These are phyloP conservation scores for Arge pagana DNA, from an alignment of 2,888 invertebrate genomes.

Conservation along the genomic window DNA sequence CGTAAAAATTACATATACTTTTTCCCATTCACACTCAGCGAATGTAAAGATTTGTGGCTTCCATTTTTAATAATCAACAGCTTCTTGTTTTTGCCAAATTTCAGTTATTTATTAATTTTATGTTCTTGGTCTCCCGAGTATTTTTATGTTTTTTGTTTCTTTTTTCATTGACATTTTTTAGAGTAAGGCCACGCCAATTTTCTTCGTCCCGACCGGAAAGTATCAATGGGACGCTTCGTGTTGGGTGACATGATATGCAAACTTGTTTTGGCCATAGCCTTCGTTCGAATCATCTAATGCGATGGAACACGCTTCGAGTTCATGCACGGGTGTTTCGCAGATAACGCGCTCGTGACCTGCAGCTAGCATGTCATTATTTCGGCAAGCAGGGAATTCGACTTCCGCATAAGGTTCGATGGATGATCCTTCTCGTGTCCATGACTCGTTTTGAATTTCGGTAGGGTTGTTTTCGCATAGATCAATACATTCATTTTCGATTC, in stretches of 20 bases:
- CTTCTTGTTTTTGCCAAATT: neutral
- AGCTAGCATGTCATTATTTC: slow-evolving; percentile 1
- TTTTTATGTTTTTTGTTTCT: too few species aligned
- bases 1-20: neutral
- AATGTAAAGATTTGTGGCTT: slow-evolving; percentile 7
- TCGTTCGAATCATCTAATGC: slow-evolving; percentile 1
- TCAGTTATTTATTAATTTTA: slow-evolving; percentile 1
- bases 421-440: too few species aligned
- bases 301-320: slow-evolving; percentile 3
- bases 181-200: slow-evolving; percentile 7
- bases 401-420: too few species aligned
- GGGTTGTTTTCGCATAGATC: too few species aligned
- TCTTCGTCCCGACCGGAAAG: slow-evolving; percentile 3
- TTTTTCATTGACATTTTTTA: too few species aligned
- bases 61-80: slow-evolving; percentile 4
- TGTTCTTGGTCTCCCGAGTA: slow-evolving; percentile 5
- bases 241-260: slow-evolving; percentile 1
- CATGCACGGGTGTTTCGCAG: slow-evolving; percentile 3
- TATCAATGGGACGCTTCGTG: neutral
- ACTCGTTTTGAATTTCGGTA: too few species aligned
- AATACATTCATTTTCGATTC: neutral
- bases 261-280: slow-evolving; percentile 11
- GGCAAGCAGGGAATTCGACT: slow-evolving; percentile 1
- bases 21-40: neutral
- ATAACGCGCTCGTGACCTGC: slow-evolving; percentile 2